Percentiles rank a stretch among this genome's conserved stretches.
Conservation (phyloP, 1,140 invertebrate genomes). For the Pararge aegeria region DNA sequence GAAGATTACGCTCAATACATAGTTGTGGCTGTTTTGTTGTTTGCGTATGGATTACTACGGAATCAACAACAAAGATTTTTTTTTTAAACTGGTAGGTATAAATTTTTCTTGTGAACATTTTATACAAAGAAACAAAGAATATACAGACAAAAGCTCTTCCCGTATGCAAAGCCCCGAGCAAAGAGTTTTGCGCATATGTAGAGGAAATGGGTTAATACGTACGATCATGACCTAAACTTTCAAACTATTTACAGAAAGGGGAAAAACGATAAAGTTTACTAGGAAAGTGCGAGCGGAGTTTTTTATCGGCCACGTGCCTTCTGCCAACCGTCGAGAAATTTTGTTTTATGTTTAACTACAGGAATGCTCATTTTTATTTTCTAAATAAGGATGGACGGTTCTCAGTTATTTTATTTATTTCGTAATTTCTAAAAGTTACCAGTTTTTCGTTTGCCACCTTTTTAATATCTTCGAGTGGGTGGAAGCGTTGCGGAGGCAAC, state of each 20-base stretch:
- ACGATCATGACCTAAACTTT: conserved; percentile 5
- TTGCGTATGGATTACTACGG: conserved; percentile 13
- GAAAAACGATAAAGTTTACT: background rate
- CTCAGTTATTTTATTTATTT: no score
- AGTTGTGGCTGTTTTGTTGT: background rate
- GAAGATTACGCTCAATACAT: no score
- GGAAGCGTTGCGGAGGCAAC: no score
- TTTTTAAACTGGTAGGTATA: conserved; percentile 16
- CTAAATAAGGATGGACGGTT: background rate
- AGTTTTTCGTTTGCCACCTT: no score
- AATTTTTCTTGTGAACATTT: conserved; percentile 14
- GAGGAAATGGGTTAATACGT: conserved; percentile 7
- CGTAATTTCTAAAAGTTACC: no score
- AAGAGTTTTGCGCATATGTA: background rate
- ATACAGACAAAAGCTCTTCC: conserved; percentile 19
- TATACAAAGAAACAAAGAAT: conserved; percentile 23
- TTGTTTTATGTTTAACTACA: background rate
- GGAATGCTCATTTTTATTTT: background rate
- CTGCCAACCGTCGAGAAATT: background rate
- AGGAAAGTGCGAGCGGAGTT: background rate
- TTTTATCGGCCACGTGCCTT: background rate
- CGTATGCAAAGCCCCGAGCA: conserved; percentile 7
- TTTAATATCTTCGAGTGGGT: no score
- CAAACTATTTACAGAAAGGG: conserved; percentile 2
- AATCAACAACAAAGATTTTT: conserved; percentile 6